Evolutionary conservation across 1,140 invertebrate genomes (phyloP), one percentile per base, ranked within the genome.

Genomic region (Nylanderia fulva): DNA sequence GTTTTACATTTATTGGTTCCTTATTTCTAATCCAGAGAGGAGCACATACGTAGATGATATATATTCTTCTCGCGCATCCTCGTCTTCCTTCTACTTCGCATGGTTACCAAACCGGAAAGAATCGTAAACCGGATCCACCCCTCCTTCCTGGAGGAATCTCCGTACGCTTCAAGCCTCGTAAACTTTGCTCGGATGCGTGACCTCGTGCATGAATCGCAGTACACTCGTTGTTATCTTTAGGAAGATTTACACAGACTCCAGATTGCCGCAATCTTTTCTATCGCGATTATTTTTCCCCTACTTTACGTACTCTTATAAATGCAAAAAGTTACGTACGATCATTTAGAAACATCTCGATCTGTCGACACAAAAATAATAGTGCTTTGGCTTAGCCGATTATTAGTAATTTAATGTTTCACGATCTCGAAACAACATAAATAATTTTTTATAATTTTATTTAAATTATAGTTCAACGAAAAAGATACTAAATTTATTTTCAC

Each of bases 51-150:
- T n/a, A 3, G 27, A 13, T 85, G 84, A 88, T 86, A 33, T 86
- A 33, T 82, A 58, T 72, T 58, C 68, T 39, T 60, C 60, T 39
- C 2, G n/a, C 27, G 36, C 71, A 21, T 24, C 42, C 36, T 84
- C 52, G 27, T 33, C 42, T 39, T 13, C 15, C 52, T 61, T 45
- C 39, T 80, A 79, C 84, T 36, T 5, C 39, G 60, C 54, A 39
- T n/a, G 88, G 86, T 63, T 45, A 80, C 21, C 54, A 63, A 82
- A 64, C 74, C 52, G 83, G 39, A 84, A 82, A 36, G 69, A 85
- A 88, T 88, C 86, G 75, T 88, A 88, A 88, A 88, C 56, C 36
- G 83, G 64, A 82, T 85, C 56, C 36, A 80, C 69, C 60, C 18
- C 36, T 63, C 45, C 33, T 72, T 63, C 45, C 33, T 72, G 18